Evolutionary conservation across 2,888 invertebrate genomes (phyloP).

Genomic region (Eupithecia dodoneata): DNA sequence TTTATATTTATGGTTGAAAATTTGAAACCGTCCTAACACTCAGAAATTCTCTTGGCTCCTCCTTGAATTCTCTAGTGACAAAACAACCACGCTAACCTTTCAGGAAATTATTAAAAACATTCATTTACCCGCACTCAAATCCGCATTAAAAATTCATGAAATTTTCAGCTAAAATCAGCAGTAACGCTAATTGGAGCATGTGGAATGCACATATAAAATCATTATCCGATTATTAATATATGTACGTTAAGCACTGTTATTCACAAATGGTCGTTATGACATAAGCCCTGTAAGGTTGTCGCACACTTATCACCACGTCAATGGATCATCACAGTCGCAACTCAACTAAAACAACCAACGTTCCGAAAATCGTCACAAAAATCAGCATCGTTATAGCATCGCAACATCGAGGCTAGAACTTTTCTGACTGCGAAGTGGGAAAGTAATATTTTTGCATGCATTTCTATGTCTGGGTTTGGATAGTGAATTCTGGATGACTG

Average conservation of each 20-base stretch:
- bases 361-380: no score
- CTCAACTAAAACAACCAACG: no score
- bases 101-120: not conserved
- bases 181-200: conserved; percentile 41
- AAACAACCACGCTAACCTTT: not conserved
- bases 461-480: no score
- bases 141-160: conserved; percentile 3
- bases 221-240: conserved; percentile 40
- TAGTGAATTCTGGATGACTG: no score
- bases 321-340: not conserved
- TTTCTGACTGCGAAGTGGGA: no score
- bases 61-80: no score
- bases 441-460: no score
- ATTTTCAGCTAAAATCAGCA: conserved; percentile 23
- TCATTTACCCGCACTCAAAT: not conserved
- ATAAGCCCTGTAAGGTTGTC: conserved; percentile 24
- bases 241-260: conserved; percentile 40
- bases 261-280: conserved; percentile 40
- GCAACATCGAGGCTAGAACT: no score
- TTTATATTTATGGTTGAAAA: not conserved
- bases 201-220: conserved; percentile 34
- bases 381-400: no score
- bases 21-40: not conserved
- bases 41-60: not conserved
- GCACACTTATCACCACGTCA: not conserved